Evolutionary conservation across 2,113 vertebrate genomes (phyloP).

Genomic region (Aptenodytes patagonicus): DNA sequence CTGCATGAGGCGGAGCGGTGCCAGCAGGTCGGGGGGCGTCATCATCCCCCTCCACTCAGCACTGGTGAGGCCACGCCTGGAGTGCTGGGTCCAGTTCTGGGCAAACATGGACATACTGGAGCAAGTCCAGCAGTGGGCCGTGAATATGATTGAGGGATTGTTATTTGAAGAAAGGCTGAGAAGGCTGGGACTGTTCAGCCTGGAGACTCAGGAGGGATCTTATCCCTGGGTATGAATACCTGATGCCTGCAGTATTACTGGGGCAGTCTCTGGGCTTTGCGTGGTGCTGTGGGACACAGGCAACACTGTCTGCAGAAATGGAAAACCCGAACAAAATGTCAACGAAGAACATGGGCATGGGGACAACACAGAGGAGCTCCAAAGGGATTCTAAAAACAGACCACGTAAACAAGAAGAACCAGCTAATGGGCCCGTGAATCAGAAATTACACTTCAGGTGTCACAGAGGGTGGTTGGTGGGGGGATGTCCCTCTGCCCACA

Average conservation of each 20-base stretch:
- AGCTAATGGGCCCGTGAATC: background rate
- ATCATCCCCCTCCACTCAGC: background rate
- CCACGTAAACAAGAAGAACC: background rate
- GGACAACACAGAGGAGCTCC: background rate
- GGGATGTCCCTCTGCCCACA: background rate
- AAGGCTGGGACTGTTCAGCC: background rate
- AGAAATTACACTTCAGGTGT: background rate
- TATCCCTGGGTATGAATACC: background rate
- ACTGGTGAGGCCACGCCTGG: background rate
- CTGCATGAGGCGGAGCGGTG: background rate
- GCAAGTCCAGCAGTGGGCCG: background rate
- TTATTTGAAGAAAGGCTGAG: background rate
- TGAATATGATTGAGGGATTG: background rate
- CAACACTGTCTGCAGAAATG: background rate
- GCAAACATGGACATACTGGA: background rate
- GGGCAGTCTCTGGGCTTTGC: background rate
- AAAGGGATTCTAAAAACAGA: background rate
- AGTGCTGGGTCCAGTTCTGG: background rate
- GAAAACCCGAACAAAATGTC: background rate
- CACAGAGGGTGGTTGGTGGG: background rate
- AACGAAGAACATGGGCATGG: background rate
- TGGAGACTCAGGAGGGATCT: background rate
- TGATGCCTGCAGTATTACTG: background rate
- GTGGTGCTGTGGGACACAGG: background rate
- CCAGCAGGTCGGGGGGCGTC: background rate